A percentile compares a stretch with the other conserved stretches of the same genome.
These are phyloP conservation scores for Esox lucius DNA, from an alignment of 2,797 vertebrate species.

Conservation along the genomic window DNA sequence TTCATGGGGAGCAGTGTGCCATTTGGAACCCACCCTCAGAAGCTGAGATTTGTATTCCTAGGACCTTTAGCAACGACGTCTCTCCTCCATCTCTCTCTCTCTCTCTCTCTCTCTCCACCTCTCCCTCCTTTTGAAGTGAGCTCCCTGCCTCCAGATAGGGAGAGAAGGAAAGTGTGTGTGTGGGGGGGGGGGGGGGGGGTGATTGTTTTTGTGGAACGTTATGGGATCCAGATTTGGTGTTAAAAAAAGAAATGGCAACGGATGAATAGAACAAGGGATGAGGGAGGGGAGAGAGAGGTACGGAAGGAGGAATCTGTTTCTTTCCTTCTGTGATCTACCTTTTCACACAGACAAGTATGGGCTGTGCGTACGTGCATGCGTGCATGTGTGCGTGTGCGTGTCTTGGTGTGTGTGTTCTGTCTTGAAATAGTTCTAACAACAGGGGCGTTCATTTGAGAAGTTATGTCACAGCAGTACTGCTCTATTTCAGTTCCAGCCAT, in stretches of 20 bases:
- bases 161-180: constrained; percentile 14
- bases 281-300: constrained; percentile 24
- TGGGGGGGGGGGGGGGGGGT: too few species aligned
- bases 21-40: neutral
- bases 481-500: constrained; percentile 46
- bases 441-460: constrained; percentile 48
- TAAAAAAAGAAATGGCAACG: constrained; percentile 4
- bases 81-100: neutral
- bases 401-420: constrained; percentile 14
- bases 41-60: neutral
- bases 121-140: neutral
- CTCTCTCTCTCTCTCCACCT: neutral
- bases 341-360: too few species aligned
- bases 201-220: constrained; percentile 46
- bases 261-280: constrained; percentile 29
- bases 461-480: constrained; percentile 35
- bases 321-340: constrained; percentile 45
- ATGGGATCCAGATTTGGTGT: constrained; percentile 50
- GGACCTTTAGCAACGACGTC: neutral
- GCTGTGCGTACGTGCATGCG: too few species aligned
- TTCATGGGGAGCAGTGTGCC: neutral
- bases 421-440: constrained; percentile 38
- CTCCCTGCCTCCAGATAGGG: neutral
- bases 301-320: constrained; percentile 25
- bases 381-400: constrained; percentile 19